phyloP scores from a whole-genome alignment of 2,888 invertebrate genomes.

The Lasioglossum oenotherae region DNA sequence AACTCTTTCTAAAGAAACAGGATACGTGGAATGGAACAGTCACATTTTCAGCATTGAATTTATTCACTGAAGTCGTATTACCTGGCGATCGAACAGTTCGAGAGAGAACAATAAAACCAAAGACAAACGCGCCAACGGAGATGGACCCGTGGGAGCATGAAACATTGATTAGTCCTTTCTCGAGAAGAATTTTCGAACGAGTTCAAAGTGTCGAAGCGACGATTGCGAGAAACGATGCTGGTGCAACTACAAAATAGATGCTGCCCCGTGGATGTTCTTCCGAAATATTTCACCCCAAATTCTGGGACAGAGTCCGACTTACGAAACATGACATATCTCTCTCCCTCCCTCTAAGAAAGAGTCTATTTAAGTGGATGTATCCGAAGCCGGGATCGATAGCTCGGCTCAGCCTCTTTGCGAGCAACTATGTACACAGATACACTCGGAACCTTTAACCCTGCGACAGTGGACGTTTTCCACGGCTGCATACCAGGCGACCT shows the following conservation, averaged over 20 bases:
- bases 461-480: background rate
- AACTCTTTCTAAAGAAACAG: background rate
- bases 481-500: background rate
- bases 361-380: background rate
- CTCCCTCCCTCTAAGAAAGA: background rate
- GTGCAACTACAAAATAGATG: background rate
- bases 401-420: background rate
- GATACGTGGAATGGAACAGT: background rate
- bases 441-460: background rate
- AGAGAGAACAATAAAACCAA: background rate
- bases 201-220: background rate
- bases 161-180: background rate
- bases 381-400: slow-evolving; percentile 3
- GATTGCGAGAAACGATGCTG: background rate
- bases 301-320: background rate
- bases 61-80: background rate
- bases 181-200: background rate
- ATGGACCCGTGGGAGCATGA: background rate
- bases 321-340: background rate
- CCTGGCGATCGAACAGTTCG: background rate
- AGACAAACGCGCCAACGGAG: background rate
- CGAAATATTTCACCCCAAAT: background rate
- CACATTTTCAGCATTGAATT: background rate
- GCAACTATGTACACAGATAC: background rate
- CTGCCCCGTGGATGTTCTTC: background rate